phyloP scores from a whole-genome alignment of 2,797 vertebrate species.

The Harpagifer antarcticus region DNA sequence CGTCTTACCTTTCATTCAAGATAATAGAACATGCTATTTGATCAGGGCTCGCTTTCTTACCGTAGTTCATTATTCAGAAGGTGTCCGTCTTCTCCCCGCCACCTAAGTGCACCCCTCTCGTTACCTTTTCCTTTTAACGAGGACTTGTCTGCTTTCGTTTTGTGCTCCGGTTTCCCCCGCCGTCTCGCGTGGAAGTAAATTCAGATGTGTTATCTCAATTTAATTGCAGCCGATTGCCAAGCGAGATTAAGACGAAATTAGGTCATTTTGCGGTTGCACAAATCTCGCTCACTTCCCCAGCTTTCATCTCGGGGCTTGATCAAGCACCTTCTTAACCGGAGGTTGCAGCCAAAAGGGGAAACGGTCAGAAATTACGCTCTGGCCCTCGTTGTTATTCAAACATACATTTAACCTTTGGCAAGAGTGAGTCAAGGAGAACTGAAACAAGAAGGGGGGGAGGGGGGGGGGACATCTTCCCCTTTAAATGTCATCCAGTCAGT shows the following conservation, averaged over 20 bases:
- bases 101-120: conserved; percentile 59
- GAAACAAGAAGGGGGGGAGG: conserved; percentile 13
- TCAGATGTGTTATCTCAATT: conserved; percentile 75
- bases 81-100: conserved; percentile 59
- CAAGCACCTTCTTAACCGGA: conserved; percentile 77
- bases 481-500: conserved; percentile 75
- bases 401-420: conserved; percentile 80
- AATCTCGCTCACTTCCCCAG: conserved; percentile 69
- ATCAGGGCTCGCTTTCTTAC: conserved; percentile 61
- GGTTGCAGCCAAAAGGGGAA: conserved; percentile 70
- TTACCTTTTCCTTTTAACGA: conserved; percentile 64
- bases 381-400: conserved; percentile 73
- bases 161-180: conserved; percentile 28
- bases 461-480: conserved; percentile 40
- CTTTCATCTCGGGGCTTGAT: conserved; percentile 79
- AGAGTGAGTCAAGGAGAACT: conserved; percentile 78
- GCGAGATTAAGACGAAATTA: conserved; percentile 79
- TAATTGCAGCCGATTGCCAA: conserved; percentile 81
- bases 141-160: conserved; percentile 57
- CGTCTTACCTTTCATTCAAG: conserved; percentile 57
- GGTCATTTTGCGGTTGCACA: conserved; percentile 79
- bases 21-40: conserved; percentile 81
- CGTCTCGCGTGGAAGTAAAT: conserved; percentile 62
- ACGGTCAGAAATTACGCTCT: conserved; percentile 69
- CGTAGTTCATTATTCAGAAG: conserved; percentile 73